Conservation (phyloP, 2,797 vertebrate species). For the Pseudopleuronectes americanus region DNA sequence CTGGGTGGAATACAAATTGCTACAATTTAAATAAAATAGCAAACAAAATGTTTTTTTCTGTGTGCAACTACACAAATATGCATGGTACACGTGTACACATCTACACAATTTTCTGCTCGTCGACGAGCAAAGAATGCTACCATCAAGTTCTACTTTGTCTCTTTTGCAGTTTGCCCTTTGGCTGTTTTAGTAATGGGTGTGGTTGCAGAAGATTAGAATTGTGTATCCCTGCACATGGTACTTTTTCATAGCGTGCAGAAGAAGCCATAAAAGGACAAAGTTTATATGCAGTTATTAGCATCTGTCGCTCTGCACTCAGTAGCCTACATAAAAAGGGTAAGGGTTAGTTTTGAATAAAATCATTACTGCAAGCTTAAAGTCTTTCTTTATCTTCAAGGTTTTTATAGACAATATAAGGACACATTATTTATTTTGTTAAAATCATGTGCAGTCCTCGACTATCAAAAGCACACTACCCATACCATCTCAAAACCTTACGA, state of each 20-base stretch:
- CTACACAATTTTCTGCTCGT: neutral
- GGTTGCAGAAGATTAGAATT: slow-evolving; percentile 35
- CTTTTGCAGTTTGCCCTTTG: slow-evolving; percentile 39
- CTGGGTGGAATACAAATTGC: neutral
- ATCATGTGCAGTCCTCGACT: too few species aligned
- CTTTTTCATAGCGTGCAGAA: slow-evolving; percentile 6
- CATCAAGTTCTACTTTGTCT: slow-evolving; percentile 41
- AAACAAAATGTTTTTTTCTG: neutral
- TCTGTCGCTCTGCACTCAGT: neutral
- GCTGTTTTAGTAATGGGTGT: slow-evolving; percentile 52
- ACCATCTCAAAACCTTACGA: too few species aligned
- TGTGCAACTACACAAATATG: neutral
- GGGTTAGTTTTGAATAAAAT: too few species aligned
- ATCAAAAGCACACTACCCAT: too few species aligned
- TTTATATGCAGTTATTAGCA: neutral
- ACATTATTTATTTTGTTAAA: too few species aligned
- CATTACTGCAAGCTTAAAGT: neutral
- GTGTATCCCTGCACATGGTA: slow-evolving; percentile 10
- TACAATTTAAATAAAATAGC: neutral
- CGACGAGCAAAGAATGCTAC: slow-evolving; percentile 13
- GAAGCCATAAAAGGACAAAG: neutral
- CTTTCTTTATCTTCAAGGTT: neutral
- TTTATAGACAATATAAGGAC: too few species aligned
- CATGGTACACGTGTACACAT: neutral
- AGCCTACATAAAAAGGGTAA: neutral